Evolutionary conservation across 2,888 invertebrate genomes (phyloP).

Genomic region (Athripsodes cinereus): DNA sequence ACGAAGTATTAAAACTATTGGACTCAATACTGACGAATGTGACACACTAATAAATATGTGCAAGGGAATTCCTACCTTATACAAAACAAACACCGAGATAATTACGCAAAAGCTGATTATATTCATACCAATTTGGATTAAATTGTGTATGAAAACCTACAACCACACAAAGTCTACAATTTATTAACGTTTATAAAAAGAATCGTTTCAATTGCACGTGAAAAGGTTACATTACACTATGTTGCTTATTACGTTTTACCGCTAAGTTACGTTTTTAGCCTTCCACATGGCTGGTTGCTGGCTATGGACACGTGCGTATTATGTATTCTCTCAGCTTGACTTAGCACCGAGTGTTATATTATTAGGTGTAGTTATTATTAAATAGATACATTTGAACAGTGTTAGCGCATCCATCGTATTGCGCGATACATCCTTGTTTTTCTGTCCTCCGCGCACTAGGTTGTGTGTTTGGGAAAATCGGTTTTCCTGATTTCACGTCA

Average conservation of each 20-base stretch:
- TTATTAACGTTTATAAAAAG: not conserved
- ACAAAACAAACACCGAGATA: not conserved
- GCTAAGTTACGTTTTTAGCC: no score
- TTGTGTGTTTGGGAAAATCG: constrained; percentile 1
- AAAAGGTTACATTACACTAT: no score
- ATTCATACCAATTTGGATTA: not conserved
- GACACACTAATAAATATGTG: no score
- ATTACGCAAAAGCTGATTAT: not conserved
- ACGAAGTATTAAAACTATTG: no score
- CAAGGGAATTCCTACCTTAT: not conserved
- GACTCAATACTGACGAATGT: no score
- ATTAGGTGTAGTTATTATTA: not conserved
- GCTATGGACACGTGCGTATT: not conserved
- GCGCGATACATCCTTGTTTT: constrained; percentile 17
- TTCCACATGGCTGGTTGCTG: not conserved
- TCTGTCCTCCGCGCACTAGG: constrained; percentile 12
- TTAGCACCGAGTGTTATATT: no score
- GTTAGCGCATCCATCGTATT: constrained; percentile 11
- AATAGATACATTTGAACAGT: not conserved
- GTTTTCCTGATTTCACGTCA: not conserved
- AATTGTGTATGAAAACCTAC: not conserved
- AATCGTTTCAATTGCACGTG: no score
- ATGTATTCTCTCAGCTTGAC: not conserved
- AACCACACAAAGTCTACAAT: no score
- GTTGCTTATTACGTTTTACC: no score